A percentile compares a stretch with the other conserved stretches of the same genome.
phyloP scores from a whole-genome alignment of 37 sponge, comb jelly and placozoan genomes.

The Spongilla lacustris region DNA sequence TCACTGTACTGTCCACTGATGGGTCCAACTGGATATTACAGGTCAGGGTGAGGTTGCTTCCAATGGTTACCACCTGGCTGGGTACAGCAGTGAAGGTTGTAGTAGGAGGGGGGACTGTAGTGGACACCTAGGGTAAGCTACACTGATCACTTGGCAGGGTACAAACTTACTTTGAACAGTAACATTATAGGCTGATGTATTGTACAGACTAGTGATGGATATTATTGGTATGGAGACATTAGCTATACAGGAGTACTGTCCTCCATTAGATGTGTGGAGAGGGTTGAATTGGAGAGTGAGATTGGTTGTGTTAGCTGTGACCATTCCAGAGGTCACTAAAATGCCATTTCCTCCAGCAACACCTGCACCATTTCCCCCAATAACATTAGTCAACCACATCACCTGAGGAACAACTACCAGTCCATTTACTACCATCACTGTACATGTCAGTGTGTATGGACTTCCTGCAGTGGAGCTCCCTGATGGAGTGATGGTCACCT shows the following conservation, averaged over 20 bases:
- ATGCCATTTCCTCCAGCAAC: not conserved
- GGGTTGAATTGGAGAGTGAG: not conserved
- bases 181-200: not conserved
- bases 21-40: too few species aligned
- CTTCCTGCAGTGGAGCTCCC: not conserved
- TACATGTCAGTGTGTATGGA: conserved; percentile 2
- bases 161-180: not conserved
- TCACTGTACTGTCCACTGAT: too few species aligned
- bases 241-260: conserved; percentile 1
- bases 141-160: not conserved
- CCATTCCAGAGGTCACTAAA: not conserved
- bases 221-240: not conserved
- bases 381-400: not conserved
- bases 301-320: not conserved
- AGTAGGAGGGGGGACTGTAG: conserved; percentile 25
- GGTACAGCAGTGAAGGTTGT: not conserved
- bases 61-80: too few species aligned
- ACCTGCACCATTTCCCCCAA: too few species aligned
- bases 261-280: conserved; percentile 7
- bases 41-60: too few species aligned
- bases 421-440: not conserved
- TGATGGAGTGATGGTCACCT: not conserved
- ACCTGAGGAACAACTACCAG: not conserved
- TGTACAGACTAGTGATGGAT: not conserved
- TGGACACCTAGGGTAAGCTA: not conserved